A percentile compares a stretch with the other conserved stretches of the same genome.
These are phyloP conservation scores for Notoglanidium macrostoma DNA, from an alignment of 2,797 vertebrate genomes.

Conservation along the genomic window DNA sequence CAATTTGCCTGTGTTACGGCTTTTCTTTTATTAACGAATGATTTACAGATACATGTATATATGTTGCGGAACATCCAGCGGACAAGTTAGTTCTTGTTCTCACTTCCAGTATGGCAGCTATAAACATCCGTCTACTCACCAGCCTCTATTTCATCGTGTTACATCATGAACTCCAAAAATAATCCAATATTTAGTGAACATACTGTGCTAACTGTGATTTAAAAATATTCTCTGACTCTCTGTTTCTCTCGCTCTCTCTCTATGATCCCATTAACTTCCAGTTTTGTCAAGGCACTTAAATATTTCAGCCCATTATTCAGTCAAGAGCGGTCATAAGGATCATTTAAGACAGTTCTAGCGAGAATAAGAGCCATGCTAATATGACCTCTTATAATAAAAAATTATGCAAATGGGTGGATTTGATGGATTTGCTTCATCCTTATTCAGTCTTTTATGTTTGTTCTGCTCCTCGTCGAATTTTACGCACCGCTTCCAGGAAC, in stretches of 20 bases:
- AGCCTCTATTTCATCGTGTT: background rate
- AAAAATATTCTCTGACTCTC: too few species aligned
- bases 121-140: background rate
- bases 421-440: constrained; percentile 27
- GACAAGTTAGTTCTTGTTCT: background rate
- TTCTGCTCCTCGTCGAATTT: constrained; percentile 11
- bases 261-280: constrained; percentile 33
- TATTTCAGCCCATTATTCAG: constrained; percentile 29
- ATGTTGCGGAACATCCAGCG: background rate
- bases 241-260: too few species aligned
- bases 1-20: background rate
- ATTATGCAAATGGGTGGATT: constrained; percentile 29
- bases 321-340: constrained; percentile 25
- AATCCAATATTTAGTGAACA: constrained; percentile 3
- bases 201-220: background rate
- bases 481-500: constrained; percentile 8
- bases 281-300: constrained; percentile 11
- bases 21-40: background rate
- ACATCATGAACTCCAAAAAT: background rate
- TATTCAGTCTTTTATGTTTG: constrained; percentile 41
- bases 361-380: constrained; percentile 21
- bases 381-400: constrained; percentile 29
- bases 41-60: background rate
- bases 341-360: constrained; percentile 25
- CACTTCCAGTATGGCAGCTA: background rate